A percentile compares a stretch with the other conserved stretches of the same genome.
Evolutionary conservation across 2,888 invertebrate species (phyloP).

Genomic region (Candidula unifasciata): DNA sequence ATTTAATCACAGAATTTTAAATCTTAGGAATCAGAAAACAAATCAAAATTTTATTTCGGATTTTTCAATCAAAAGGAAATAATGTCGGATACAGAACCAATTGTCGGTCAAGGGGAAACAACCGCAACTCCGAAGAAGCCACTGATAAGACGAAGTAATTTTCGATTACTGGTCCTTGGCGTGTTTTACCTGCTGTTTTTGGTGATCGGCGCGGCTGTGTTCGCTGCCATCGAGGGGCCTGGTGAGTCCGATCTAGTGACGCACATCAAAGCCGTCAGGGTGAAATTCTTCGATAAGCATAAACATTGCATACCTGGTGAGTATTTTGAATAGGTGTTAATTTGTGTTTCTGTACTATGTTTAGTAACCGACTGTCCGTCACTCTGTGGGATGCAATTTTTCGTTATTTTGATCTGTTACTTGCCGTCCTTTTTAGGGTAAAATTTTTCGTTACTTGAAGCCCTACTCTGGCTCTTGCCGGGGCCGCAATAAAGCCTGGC

Average conservation of each 20-base stretch:
- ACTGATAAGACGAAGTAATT: constrained; percentile 64
- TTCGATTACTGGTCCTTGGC: constrained; percentile 72
- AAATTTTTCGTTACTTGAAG: too few relatives aligned
- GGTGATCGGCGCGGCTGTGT: constrained; percentile 86
- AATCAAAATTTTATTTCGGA: background rate
- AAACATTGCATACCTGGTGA: constrained; percentile 84
- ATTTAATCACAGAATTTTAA: too few relatives aligned
- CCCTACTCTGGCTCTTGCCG: too few relatives aligned
- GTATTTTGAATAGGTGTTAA: constrained; percentile 9
- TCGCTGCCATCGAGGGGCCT: constrained; percentile 87
- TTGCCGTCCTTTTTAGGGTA: too few relatives aligned
- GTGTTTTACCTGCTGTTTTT: constrained; percentile 82
- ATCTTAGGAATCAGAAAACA: too few relatives aligned
- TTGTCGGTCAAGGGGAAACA: constrained; percentile 34
- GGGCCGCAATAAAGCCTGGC: too few relatives aligned
- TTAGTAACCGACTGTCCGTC: too few relatives aligned
- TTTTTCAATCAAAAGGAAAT: background rate
- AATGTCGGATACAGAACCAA: constrained; percentile 33
- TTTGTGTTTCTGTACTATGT: too few relatives aligned
- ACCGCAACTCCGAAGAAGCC: constrained; percentile 48
- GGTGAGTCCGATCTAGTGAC: constrained; percentile 82
- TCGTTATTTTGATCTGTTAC: too few relatives aligned
- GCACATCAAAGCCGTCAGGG: constrained; percentile 81
- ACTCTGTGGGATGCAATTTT: too few relatives aligned
- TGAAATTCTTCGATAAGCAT: constrained; percentile 82